Percentiles rank a stretch among this genome's conserved stretches.
phyloP scores from a whole-genome alignment of 2,888 invertebrate species.

The Acronicta aceris region DNA sequence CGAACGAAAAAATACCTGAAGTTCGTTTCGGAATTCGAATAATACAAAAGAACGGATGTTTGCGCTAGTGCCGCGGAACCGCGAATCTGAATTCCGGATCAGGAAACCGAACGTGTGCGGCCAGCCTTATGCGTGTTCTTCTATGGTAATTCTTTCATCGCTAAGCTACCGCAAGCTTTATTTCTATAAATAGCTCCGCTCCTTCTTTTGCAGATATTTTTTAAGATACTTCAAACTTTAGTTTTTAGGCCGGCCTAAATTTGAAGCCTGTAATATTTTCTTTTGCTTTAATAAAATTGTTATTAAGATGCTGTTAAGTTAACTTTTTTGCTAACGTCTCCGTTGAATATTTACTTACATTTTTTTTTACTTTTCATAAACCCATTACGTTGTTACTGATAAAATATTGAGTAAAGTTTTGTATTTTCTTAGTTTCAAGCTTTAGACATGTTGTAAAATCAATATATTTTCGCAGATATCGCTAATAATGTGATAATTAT shows the following conservation, averaged over 20 bases:
- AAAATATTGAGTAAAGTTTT: no score
- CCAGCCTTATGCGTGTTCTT: slow-evolving; percentile 36
- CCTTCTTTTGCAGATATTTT: not conserved
- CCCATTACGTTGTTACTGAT: no score
- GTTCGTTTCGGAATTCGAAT: no score
- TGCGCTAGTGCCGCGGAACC: no score
- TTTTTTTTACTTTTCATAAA: slow-evolving; percentile 2
- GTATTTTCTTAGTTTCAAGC: no score
- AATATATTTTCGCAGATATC: no score
- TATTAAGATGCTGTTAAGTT: slow-evolving; percentile 34
- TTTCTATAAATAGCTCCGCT: not conserved
- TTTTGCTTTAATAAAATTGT: slow-evolving; percentile 12
- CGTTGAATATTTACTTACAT: slow-evolving; percentile 14
- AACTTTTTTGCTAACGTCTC: slow-evolving; percentile 23
- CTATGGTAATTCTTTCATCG: slow-evolving; percentile 36
- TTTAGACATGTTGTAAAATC: no score
- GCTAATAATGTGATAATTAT: no score
- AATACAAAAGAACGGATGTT: no score
- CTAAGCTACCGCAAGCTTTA: slow-evolving; percentile 4
- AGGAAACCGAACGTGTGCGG: no score
- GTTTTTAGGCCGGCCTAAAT: slow-evolving; percentile 4
- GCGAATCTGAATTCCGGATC: no score
- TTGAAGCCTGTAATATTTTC: slow-evolving; percentile 18
- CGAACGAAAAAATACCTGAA: no score
- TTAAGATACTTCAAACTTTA: slow-evolving; percentile 1